phyloP scores from a whole-genome alignment of 2,888 invertebrate species.

The Leuctra nigra region DNA sequence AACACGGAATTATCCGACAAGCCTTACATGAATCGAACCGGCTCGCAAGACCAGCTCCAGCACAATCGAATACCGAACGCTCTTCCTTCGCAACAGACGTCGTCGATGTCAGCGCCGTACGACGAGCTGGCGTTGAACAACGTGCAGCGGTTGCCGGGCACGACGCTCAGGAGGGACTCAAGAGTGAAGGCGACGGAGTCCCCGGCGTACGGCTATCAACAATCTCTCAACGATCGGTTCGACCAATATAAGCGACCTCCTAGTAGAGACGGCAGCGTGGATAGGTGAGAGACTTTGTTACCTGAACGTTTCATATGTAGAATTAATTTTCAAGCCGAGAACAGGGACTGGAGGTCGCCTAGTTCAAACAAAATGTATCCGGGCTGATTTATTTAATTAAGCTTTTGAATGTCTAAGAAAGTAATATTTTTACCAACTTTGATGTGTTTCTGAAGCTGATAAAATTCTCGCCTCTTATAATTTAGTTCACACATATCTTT shows the following conservation, averaged over 20 bases:
- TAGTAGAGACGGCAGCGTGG: constrained; percentile 80
- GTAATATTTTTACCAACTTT: no score
- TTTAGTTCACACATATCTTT: no score
- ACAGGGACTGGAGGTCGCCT: no score
- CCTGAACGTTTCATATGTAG: no score
- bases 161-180: constrained; percentile 44
- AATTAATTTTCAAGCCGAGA: no score
- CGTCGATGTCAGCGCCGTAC: not conserved
- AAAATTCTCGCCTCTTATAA: no score
- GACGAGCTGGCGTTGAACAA: constrained; percentile 8
- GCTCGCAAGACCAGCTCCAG: constrained; percentile 19
- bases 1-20: constrained; percentile 11
- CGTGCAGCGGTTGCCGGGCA: constrained; percentile 16
- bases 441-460: no score
- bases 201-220: constrained; percentile 40
- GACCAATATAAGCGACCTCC: constrained; percentile 92
- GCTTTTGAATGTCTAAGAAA: no score
- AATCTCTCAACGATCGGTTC: constrained; percentile 78
- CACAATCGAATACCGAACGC: constrained; percentile 15
- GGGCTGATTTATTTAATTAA: no score
- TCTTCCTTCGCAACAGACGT: constrained; percentile 35
- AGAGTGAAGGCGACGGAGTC: constrained; percentile 46
- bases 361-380: no score
- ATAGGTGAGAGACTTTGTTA: constrained; percentile 51
- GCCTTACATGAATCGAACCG: constrained; percentile 26